Percentiles rank a stretch among this genome's conserved stretches.
These are phyloP conservation scores for Macaria notata DNA, from an alignment of 2,888 invertebrate species.

Conservation along the genomic window DNA sequence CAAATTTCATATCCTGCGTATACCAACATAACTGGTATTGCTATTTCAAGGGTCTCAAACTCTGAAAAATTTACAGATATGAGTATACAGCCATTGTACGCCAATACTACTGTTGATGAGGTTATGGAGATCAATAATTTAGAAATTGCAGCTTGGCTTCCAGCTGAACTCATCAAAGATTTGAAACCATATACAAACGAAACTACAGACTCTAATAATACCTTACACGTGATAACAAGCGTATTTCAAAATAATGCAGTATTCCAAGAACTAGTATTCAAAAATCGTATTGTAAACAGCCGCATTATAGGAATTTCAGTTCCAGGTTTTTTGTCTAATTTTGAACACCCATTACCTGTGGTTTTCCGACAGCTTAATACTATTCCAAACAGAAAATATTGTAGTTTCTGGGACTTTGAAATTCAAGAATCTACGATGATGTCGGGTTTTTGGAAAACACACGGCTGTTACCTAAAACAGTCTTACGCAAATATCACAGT, in stretches of 20 bases:
- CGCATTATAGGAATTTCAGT: slow-evolving; percentile 83
- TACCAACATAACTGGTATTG: slow-evolving; percentile 78
- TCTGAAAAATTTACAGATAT: slow-evolving; percentile 63
- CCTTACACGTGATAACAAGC: slow-evolving; percentile 73
- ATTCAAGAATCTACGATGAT: slow-evolving; percentile 36
- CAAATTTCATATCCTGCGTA: slow-evolving; percentile 76
- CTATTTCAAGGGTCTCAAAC: slow-evolving; percentile 50
- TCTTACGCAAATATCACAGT: slow-evolving; percentile 48
- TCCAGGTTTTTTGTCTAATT: slow-evolving; percentile 80
- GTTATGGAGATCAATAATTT: slow-evolving; percentile 71
- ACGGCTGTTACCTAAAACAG: slow-evolving; percentile 73
- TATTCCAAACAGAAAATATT: slow-evolving; percentile 49
- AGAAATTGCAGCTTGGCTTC: slow-evolving; percentile 80
- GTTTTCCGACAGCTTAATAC: slow-evolving; percentile 61
- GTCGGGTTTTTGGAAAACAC: slow-evolving; percentile 78
- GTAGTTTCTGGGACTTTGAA: slow-evolving; percentile 83
- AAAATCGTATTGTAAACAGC: slow-evolving; percentile 59
- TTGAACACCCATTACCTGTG: slow-evolving; percentile 79
- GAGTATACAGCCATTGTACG: slow-evolving; percentile 61
- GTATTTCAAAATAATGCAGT: slow-evolving; percentile 79
- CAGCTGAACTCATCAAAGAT: slow-evolving; percentile 60
- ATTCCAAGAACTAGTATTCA: slow-evolving; percentile 70
- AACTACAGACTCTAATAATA: slow-evolving; percentile 30
- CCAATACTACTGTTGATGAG: slow-evolving; percentile 71
- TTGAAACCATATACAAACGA: slow-evolving; percentile 52